These are phyloP conservation scores for Camponotus pennsylvanicus DNA, from an alignment of 1,140 invertebrate species.

Conservation along the genomic window DNA sequence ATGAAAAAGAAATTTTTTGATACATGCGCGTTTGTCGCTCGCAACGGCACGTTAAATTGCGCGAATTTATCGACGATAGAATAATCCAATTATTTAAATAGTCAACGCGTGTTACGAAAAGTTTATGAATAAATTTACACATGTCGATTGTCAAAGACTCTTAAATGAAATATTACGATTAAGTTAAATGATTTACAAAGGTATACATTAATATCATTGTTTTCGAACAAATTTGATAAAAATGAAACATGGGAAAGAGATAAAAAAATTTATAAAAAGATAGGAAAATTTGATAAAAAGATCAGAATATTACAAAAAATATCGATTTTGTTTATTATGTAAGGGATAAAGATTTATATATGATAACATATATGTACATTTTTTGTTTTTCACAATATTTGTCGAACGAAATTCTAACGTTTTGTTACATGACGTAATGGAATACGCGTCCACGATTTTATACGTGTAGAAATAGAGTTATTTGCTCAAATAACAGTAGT, in stretches of 20 bases:
- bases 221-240: background rate
- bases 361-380: background rate
- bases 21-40: background rate
- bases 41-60: background rate
- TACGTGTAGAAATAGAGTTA: slow-evolving; percentile 12
- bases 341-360: background rate
- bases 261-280: background rate
- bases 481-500: slow-evolving; percentile 12
- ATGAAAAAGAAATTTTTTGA: background rate
- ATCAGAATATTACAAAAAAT: background rate
- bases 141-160: background rate
- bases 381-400: background rate
- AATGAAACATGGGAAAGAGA: background rate
- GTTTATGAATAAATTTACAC: background rate
- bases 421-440: slow-evolving; percentile 21
- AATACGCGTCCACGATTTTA: slow-evolving; percentile 1
- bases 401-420: background rate
- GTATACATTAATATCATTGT: background rate
- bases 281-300: background rate
- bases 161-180: slow-evolving; percentile 19
- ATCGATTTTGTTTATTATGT: background rate
- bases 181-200: background rate
- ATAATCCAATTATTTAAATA: background rate
- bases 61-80: background rate
- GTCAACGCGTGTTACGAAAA: background rate